A percentile compares a stretch with the other conserved stretches of the same genome.
phyloP scores from a whole-genome alignment of 2,888 invertebrate species.

The Nephrocerus scutellatus region DNA sequence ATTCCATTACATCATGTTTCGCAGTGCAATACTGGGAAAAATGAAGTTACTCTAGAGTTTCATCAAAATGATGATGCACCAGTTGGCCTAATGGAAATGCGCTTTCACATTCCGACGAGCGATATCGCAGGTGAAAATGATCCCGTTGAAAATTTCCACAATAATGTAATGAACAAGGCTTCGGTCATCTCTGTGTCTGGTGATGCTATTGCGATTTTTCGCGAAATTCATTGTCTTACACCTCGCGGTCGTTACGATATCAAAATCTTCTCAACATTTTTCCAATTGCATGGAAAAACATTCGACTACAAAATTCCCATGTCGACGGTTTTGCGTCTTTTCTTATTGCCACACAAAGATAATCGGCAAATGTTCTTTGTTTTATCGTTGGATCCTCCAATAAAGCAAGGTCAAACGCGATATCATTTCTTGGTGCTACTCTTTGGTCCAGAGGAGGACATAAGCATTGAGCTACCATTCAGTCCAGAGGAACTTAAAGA shows the following conservation, averaged over 20 bases:
- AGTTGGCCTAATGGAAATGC: constrained; percentile 93
- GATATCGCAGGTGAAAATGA: constrained; percentile 84
- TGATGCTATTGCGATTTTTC: constrained; percentile 94
- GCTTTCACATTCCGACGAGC: constrained; percentile 92
- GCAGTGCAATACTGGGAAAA: constrained; percentile 92
- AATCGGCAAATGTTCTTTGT: constrained; percentile 98
- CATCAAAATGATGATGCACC: constrained; percentile 99
- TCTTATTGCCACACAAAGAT: constrained; percentile 94
- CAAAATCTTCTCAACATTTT: constrained; percentile 81
- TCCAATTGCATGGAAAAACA: constrained; percentile 94
- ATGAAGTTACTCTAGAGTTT: constrained; percentile 96
- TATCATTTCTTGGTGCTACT: constrained; percentile 93
- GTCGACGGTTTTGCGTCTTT: constrained; percentile 89
- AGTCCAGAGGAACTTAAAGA: constrained; percentile 86
- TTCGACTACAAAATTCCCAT: constrained; percentile 99
- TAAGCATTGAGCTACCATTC: constrained; percentile 82
- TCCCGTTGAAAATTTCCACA: constrained; percentile 94
- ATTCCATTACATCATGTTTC: constrained; percentile 94
- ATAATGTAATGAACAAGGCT: constrained; percentile 94
- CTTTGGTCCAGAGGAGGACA: constrained; percentile 92
- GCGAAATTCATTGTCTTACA: constrained; percentile 95
- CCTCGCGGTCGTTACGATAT: constrained; percentile 90
- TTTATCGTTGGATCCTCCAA: constrained; percentile 95
- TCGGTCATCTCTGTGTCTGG: constrained; percentile 97
- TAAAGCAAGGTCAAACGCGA: constrained; percentile 98